A percentile compares a stretch with the other conserved stretches of the same genome.
Conservation (phyloP, 2,797 vertebrate genomes). For the Zenarchopterus dispar region DNA sequence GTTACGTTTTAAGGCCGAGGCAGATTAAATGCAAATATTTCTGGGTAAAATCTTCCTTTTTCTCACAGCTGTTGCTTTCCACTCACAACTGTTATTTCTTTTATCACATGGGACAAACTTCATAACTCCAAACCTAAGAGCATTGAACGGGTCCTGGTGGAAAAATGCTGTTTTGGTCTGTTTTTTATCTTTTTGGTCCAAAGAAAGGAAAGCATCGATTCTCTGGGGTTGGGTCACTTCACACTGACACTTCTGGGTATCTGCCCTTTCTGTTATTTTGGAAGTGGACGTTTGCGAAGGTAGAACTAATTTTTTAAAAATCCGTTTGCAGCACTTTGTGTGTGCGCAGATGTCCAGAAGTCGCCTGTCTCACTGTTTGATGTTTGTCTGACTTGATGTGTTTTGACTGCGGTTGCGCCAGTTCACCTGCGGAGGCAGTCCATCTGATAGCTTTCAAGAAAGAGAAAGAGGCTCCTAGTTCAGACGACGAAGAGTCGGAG, state of each 20-base stretch:
- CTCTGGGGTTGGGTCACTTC: conserved; percentile 37
- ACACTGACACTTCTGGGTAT: conserved; percentile 46
- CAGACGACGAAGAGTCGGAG: conserved; percentile 58
- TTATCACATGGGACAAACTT: conserved; percentile 19
- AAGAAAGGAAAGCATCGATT: conserved; percentile 14
- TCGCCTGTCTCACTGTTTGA: conserved; percentile 24
- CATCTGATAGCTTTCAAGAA: conserved; percentile 39
- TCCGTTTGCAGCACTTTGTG: not conserved
- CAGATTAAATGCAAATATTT: conserved; percentile 1
- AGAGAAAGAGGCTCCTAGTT: conserved; percentile 45
- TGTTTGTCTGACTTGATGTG: conserved; percentile 10
- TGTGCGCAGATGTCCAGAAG: not conserved
- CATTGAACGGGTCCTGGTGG: conserved; percentile 22
- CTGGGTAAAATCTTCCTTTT: conserved; percentile 22
- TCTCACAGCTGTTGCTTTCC: conserved; percentile 9
- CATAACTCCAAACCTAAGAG: conserved; percentile 7
- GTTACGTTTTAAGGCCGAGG: conserved; percentile 2
- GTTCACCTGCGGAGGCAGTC: conserved; percentile 54
- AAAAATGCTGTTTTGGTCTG: conserved; percentile 26
- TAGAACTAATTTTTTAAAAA: conserved; percentile 6
- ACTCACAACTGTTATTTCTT: not conserved
- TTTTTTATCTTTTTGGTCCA: not conserved
- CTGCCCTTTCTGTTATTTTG: conserved; percentile 14
- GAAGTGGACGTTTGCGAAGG: not conserved
- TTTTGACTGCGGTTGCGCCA: conserved; percentile 25